phyloP scores from a whole-genome alignment of 2,797 vertebrate genomes.

The Sibirionetta formosa region DNA sequence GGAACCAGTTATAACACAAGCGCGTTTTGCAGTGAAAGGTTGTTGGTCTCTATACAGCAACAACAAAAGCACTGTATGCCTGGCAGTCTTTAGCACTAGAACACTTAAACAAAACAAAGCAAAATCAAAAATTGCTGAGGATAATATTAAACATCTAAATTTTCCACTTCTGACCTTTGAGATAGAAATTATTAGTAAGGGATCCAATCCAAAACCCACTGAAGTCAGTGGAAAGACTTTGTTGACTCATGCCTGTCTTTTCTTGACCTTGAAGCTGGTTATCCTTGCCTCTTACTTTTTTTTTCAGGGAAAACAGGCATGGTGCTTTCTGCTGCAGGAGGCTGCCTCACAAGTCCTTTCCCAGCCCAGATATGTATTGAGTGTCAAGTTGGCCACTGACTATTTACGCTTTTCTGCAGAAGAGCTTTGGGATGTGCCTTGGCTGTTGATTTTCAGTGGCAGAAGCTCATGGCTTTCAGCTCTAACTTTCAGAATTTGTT shows the following conservation, averaged over 20 bases:
- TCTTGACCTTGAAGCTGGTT: background rate
- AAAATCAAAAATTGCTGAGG: background rate
- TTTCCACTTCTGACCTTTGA: conserved; percentile 9
- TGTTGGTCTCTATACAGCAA: background rate
- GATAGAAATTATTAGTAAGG: background rate
- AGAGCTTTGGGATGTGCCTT: background rate
- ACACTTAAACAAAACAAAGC: background rate
- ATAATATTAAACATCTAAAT: background rate
- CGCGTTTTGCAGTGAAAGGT: background rate
- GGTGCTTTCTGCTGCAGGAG: rapidly evolving
- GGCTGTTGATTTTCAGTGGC: background rate
- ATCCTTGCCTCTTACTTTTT: background rate
- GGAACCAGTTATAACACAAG: background rate
- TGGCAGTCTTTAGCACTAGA: conserved; percentile 1
- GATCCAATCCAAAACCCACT: background rate
- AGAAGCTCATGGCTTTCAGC: background rate
- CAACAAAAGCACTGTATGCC: background rate
- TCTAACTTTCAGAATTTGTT: background rate
- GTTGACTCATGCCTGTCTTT: background rate
- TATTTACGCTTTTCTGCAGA: background rate
- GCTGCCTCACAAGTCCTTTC: background rate
- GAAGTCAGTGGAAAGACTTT: conserved; percentile 4
- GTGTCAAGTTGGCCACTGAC: background rate
- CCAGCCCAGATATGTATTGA: background rate
- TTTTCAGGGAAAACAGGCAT: background rate